Percentiles rank a stretch among this genome's conserved stretches.
These are phyloP conservation scores for Alligator mississippiensis DNA, from an alignment of 2,113 vertebrate species.

Conservation along the genomic window DNA sequence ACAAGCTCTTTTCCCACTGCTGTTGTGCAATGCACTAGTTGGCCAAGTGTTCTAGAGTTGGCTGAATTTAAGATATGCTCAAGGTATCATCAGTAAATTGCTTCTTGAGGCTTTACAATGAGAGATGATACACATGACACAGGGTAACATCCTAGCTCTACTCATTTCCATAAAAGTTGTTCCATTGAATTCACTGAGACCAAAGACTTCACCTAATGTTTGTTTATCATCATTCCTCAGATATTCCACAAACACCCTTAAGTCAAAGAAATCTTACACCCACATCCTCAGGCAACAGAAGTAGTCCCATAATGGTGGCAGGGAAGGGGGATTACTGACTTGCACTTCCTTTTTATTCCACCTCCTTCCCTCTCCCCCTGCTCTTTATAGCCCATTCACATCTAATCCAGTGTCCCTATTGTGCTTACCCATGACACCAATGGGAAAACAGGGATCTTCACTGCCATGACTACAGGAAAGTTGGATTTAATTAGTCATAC, in stretches of 20 bases:
- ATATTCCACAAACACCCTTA: neutral
- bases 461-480: neutral
- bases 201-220: neutral
- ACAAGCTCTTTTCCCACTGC: neutral
- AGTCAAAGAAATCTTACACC: neutral
- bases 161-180: neutral
- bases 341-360: neutral
- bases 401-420: rapidly evolving
- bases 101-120: neutral
- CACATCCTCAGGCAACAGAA: neutral
- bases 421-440: neutral
- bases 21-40: neutral
- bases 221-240: neutral
- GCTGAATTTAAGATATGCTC: neutral
- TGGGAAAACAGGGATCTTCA: neutral
- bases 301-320: neutral
- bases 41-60: neutral
- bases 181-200: neutral
- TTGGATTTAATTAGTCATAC: neutral
- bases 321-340: neutral
- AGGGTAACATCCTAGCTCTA: neutral
- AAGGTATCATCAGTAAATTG: neutral
- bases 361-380: neutral
- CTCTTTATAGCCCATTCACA: neutral
- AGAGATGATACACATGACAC: neutral